These are phyloP conservation scores for Cephonodes hylas DNA, from an alignment of 2,888 invertebrate species.

Conservation along the genomic window DNA sequence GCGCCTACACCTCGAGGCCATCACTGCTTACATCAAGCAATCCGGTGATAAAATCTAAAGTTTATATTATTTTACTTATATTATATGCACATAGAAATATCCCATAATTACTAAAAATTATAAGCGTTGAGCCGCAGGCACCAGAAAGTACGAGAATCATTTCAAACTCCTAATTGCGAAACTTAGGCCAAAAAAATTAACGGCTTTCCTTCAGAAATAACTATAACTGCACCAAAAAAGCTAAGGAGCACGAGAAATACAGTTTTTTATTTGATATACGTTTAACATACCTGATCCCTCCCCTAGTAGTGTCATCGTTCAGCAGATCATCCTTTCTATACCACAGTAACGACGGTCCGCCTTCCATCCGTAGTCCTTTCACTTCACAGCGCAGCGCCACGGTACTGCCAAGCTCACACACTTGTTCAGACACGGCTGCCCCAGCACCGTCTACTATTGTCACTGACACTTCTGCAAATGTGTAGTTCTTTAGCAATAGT, in stretches of 20 bases:
- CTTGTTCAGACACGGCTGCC: conserved; percentile 68
- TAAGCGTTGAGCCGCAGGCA: no score
- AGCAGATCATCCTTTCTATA: conserved; percentile 63
- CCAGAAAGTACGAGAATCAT: no score
- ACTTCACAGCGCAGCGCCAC: conserved; percentile 73
- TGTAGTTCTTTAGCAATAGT: no score
- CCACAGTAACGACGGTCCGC: conserved; percentile 72
- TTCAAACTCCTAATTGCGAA: no score
- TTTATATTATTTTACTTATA: no score
- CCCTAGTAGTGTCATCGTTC: conserved; percentile 73
- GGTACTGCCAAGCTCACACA: conserved; percentile 72
- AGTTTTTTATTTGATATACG: not conserved
- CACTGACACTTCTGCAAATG: conserved; percentile 65
- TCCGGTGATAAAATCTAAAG: no score
- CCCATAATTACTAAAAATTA: no score
- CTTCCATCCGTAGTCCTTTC: conserved; percentile 69
- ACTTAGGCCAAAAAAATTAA: no score
- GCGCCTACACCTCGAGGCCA: no score
- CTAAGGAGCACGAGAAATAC: not conserved
- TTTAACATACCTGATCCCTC: conserved; percentile 63
- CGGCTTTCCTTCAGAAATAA: no score
- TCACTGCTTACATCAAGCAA: no score
- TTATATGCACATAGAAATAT: no score
- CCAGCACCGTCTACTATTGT: conserved; percentile 75
- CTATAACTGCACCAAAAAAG: not conserved